Base-by-base conservation (phyloP, 2,113 vertebrate species). In the Pungitius pungitius region DNA sequence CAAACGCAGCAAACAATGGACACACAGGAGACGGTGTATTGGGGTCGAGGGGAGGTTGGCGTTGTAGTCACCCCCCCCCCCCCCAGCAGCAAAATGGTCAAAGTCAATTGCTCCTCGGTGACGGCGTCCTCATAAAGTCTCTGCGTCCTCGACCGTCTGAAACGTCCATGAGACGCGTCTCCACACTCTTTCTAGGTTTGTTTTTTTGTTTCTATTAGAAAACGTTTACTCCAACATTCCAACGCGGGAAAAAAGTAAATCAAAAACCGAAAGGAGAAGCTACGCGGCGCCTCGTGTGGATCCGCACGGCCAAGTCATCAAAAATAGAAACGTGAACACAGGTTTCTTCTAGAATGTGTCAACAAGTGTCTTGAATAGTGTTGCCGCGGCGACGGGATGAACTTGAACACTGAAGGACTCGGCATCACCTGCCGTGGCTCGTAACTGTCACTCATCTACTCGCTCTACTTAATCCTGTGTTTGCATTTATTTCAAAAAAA, bases 301-400 rank as follows among this genome's bases (percentile, higher is more conserved):
- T 78, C 80, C 33, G 33, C 33, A 35, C 33, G 33, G 33, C 33
- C 33, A 92, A 76, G 70, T 85, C 76, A 86, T 91, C 75, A 92
- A 91, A 92, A 90, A 92, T 85, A 91, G 79, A 91, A 76, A 88
- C 84, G 84, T 85, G 87, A 92, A 89, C 87, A 90, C 90, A 27
- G 15, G 52, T 68, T 52, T 24, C 49, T 24, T 42, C 33, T 17
- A 26, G 65, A 67, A 68, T 85, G 65, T 77, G 76, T 85, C 58
- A n/a, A 80, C 75, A 84, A 89, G 83, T 83, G 81, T 89, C 83
- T 84, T 89, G 70, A 83, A 88, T 87, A 90, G 87, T 87, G 89
- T 90, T 85, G 84, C 88, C 39, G 51, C 68, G 84, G 69, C 56
- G 54, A 87, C 56, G 76, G 77, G 78, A 77, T 87, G 75, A 89